These are phyloP conservation scores for sheep (Ovis aries) DNA, from an alignment of 2,113 vertebrate genomes.

Conservation along the genomic window ARS-UI_Ramb_v3.0 NC_056065.1:3574501-3575000, in stretches of 20 bases:
- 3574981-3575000: no score
- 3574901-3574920: background rate
- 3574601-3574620: background rate
- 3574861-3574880: background rate
- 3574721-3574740: background rate
- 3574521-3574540: no score
- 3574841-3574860: background rate
- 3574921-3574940: background rate
- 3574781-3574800: background rate
- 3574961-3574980: background rate
- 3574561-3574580: no score
- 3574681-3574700: background rate
- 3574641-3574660: background rate
- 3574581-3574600: background rate
- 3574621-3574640: background rate
- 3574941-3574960: background rate
- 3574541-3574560: no score
- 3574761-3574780: background rate
- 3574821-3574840: background rate
- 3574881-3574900: background rate
- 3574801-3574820: background rate
- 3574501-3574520: no score
- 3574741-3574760: background rate
- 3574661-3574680: background rate
- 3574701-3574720: background rate